Evolutionary conservation across 2,797 vertebrate genomes (phyloP), one percentile per base, ranked within the genome.

Genomic region (Carapus acus): DNA sequence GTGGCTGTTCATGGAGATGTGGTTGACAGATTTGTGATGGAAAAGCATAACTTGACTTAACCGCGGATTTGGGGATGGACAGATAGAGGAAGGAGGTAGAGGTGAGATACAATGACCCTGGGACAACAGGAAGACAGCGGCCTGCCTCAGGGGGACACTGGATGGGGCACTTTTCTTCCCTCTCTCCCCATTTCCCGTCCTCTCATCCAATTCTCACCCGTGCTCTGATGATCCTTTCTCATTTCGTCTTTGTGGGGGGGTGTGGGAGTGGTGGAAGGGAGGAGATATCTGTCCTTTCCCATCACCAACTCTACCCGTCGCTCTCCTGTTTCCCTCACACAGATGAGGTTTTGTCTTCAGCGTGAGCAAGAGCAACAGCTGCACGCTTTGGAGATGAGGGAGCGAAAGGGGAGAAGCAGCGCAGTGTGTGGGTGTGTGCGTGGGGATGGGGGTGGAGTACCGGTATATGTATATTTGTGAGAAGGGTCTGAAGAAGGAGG

Each of bases 361-460:
- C 56, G 59, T 77, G 76, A 83, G 69, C 69, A 76, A 73, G 65
- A 77, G 64, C 75, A 84, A 80, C 85, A 87, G 85, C 83, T 86
- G 85, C 76, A 73, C 44, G 78, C 78, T 82, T 79, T 80, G 81
- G 23, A 77, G 49, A 62, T 40, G 18, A 56, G 76, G 67, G 66
- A 74, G 69, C 69, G 66, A 65, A 65, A 65, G 64, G 65, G 62
- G 49, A 61, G 54, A 60, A 58, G 64, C 58, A 49, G 43, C 65
- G 17, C 60, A 53, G 58, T 47, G 43, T 49, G 62, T 58, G 22
- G 59, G 27, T 49, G 33, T 45, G 38, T 21, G 17, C 47, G 36
- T 23, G 54, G 18, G 62, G 33, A 58, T 54, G 24, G 24, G 24
- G 24, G 24, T 4, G 31, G 31, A 13, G 31, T 4, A 13, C 8